phyloP scores from a whole-genome alignment of 2,797 vertebrate genomes.

The Anisognathus igniventris region DNA sequence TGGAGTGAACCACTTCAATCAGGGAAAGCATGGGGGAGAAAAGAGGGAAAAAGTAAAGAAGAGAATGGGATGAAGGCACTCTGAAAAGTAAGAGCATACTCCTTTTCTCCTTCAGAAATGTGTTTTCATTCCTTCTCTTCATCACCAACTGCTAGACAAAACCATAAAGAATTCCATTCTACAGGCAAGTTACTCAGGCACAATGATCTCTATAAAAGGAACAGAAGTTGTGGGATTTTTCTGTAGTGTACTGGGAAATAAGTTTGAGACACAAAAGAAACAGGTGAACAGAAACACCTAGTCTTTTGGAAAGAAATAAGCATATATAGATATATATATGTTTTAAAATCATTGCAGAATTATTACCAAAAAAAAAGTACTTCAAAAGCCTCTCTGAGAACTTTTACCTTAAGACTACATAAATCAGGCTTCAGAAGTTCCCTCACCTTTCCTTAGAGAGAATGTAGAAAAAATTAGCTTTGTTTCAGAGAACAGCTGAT shows the following conservation, averaged over 20 bases:
- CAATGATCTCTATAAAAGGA: not conserved
- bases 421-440: not conserved
- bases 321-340: too few species aligned
- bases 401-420: not conserved
- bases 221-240: not conserved
- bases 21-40: not conserved
- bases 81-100: not conserved
- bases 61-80: not conserved
- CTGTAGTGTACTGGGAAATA: not conserved
- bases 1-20: not conserved
- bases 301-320: not conserved
- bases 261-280: not conserved
- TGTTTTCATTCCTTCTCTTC: not conserved
- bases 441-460: not conserved
- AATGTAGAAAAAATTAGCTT: not conserved
- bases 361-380: not conserved
- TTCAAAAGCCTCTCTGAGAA: not conserved
- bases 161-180: not conserved
- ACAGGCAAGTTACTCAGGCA: not conserved
- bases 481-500: not conserved
- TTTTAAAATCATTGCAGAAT: not conserved
- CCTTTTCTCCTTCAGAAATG: not conserved
- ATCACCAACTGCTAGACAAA: not conserved
- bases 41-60: not conserved
- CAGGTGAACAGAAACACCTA: not conserved